A percentile compares a stretch with the other conserved stretches of the same genome.
phyloP scores from a whole-genome alignment of 2,888 invertebrate genomes.

The Cepaea hortensis region DNA sequence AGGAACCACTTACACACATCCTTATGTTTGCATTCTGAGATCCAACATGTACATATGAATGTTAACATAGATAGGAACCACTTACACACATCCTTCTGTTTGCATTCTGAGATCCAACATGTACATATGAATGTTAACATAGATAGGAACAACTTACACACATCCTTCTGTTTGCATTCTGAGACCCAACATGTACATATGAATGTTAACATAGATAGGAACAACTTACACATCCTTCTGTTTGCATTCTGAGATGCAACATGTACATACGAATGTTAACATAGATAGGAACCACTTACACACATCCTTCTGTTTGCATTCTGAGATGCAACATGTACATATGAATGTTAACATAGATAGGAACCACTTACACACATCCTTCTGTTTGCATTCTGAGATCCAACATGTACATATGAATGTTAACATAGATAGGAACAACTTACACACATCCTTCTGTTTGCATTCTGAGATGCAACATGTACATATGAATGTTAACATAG shows the following conservation, averaged over 20 bases:
- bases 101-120: neutral
- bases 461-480: neutral
- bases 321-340: neutral
- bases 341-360: neutral
- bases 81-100: neutral
- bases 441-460: neutral
- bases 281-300: neutral
- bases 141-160: neutral
- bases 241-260: neutral
- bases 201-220: neutral
- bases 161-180: neutral
- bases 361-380: neutral
- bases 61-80: neutral
- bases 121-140: neutral
- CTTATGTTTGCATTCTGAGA: neutral
- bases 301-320: neutral
- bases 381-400: neutral
- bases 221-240: neutral
- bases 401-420: neutral
- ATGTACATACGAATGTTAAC: neutral
- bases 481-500: neutral
- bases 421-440: neutral
- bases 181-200: neutral
- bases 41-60: neutral
- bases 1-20: constrained; percentile 1